A percentile compares a stretch with the other conserved stretches of the same genome.
Conservation (phyloP, 2,888 invertebrate species). For the Acleris sparsana region DNA sequence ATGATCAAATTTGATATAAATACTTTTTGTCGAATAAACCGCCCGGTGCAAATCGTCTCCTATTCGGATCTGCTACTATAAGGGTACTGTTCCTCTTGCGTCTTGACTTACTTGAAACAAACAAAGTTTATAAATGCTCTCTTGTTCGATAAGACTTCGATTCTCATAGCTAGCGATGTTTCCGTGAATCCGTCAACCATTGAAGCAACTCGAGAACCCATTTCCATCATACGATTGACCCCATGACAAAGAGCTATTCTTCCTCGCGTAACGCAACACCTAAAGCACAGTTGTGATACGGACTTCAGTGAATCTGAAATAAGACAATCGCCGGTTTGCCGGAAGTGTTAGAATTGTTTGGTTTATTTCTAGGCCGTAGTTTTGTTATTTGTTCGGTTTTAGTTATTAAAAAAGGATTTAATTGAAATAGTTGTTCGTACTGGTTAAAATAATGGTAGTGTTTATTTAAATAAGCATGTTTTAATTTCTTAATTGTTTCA, state of each 20-base stretch:
- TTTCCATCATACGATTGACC: constrained; percentile 59
- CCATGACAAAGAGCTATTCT: constrained; percentile 66
- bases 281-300: constrained; percentile 39
- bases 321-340: constrained; percentile 1
- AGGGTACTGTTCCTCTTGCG: too few species aligned
- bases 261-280: constrained; percentile 52
- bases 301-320: constrained; percentile 22
- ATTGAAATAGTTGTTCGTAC: too few species aligned
- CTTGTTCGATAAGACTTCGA: constrained; percentile 8
- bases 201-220: constrained; percentile 60
- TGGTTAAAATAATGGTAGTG: too few species aligned
- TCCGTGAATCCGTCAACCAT: constrained; percentile 61
- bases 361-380: too few species aligned
- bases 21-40: too few species aligned
- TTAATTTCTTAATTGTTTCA: too few species aligned
- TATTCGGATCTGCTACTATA: too few species aligned
- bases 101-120: too few species aligned
- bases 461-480: too few species aligned
- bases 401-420: neutral
- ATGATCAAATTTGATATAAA: too few species aligned
- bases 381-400: neutral
- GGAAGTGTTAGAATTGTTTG: neutral
- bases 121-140: neutral
- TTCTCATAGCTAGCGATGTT: constrained; percentile 42
- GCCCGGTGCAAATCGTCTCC: too few species aligned